Evolutionary conservation across 2,113 vertebrate species (phyloP), one percentile per base, ranked within the genome.

Genomic region (Cepphus grylle): DNA sequence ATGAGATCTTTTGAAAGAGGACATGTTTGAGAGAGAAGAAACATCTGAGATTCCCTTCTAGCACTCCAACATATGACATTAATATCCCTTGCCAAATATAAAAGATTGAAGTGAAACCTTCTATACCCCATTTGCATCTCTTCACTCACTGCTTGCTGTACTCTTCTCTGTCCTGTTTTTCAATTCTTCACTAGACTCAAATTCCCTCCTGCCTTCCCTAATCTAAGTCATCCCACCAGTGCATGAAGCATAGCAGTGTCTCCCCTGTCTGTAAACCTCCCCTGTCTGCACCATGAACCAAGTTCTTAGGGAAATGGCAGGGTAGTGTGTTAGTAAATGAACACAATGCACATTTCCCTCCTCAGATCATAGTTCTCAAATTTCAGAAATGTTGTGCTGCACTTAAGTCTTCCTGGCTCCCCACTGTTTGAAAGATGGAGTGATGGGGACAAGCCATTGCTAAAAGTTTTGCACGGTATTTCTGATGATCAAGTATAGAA

Each of bases 401-500:
- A 91, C 32, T 90, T 53, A 61, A 74, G 19, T 50, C 36, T 72
- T 72, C 21, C n/a, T 61, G 8, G 12, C 14, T 90, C 16, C 9
- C 12, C 26, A 63, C 29, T 3, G 1, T 62, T 95, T 86, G 50
- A 92, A 79, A 4, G 13, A 7, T n/a, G 11, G 11, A 19, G 13
- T 88, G 15, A 22, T 15, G 43, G 45, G 15, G 58, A 81, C 53
- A 59, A 86, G 23, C 9, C 71, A 70, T 43, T 83, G 52, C 23
- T 67, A 55, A 82, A 93, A 88, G 59, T 89, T 93, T 66, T 77
- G 70, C 29, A 22, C 62, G 50, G 66, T 94, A 58, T 94, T 97
- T 84, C 79, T 93, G 42, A 87, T 88, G 70, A 97, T 97, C 80
- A 94, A 97, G 88, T 66, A 73, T 15, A 56, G 91, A 97, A 84